Evolutionary conservation across 1,140 invertebrate genomes (phyloP).

Genomic region (Caenorhabditis brenneri): DNA sequence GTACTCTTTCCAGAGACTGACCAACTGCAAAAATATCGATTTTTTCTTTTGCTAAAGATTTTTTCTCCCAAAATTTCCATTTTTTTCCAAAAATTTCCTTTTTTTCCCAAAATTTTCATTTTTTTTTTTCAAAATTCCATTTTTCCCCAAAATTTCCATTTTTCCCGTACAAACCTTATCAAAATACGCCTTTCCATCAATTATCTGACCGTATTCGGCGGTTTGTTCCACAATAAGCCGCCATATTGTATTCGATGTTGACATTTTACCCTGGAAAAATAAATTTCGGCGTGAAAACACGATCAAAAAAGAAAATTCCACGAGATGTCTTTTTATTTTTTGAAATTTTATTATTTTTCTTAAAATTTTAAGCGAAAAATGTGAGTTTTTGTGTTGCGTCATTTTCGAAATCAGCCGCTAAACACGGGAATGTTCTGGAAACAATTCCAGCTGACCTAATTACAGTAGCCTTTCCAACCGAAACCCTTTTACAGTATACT

Average conservation of each 20-base stretch:
- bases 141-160: background rate
- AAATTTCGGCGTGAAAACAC: background rate
- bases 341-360: too few relatives aligned
- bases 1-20: slow-evolving; percentile 22
- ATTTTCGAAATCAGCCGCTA: too few relatives aligned
- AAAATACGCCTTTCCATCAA: background rate
- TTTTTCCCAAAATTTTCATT: background rate
- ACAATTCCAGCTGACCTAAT: too few relatives aligned
- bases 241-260: background rate
- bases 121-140: background rate
- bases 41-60: too few relatives aligned
- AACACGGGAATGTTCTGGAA: too few relatives aligned
- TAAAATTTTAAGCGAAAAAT: too few relatives aligned
- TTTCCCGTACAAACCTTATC: background rate
- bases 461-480: too few relatives aligned
- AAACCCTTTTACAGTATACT: too few relatives aligned
- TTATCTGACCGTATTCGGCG: background rate
- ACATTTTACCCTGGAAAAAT: background rate
- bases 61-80: background rate
- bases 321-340: too few relatives aligned
- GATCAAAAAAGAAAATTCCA: background rate
- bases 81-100: background rate
- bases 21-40: background rate
- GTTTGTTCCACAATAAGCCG: background rate
- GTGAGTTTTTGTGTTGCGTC: too few relatives aligned